A percentile compares a stretch with the other conserved stretches of the same genome.
Conservation (phyloP, 2,113 vertebrate genomes). For the Asarcornis scutulata region DNA sequence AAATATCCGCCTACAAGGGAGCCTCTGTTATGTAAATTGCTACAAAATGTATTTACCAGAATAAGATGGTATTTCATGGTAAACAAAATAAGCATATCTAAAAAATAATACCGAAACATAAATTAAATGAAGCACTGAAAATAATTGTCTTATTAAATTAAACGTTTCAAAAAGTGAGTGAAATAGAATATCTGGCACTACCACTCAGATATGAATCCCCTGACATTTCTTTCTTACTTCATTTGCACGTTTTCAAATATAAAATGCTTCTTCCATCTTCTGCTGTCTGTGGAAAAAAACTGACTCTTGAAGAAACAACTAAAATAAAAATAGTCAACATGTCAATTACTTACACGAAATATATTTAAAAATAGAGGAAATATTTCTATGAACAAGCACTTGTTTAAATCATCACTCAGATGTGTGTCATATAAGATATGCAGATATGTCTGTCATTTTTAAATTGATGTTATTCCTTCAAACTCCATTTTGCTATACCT, state of each 20-base stretch:
- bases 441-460: not conserved
- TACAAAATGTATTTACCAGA: not conserved
- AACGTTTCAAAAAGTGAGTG: not conserved
- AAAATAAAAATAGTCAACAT: not conserved
- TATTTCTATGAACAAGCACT: not conserved
- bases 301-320: not conserved
- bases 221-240: not conserved
- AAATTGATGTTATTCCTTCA: not conserved
- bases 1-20: not conserved
- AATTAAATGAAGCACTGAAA: constrained; percentile 11
- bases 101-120: constrained; percentile 14
- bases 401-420: not conserved
- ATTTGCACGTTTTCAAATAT: not conserved
- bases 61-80: not conserved
- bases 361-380: not conserved
- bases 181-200: not conserved
- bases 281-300: not conserved
- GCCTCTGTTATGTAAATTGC: not conserved
- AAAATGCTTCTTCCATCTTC: not conserved
- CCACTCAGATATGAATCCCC: not conserved
- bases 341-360: constrained; percentile 1
- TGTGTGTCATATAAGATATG: not conserved
- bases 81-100: not conserved
- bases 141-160: not conserved
- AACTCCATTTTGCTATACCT: not conserved